Base-by-base conservation (phyloP, 2,888 invertebrate genomes). In the Leptura quadrifasciata region DNA sequence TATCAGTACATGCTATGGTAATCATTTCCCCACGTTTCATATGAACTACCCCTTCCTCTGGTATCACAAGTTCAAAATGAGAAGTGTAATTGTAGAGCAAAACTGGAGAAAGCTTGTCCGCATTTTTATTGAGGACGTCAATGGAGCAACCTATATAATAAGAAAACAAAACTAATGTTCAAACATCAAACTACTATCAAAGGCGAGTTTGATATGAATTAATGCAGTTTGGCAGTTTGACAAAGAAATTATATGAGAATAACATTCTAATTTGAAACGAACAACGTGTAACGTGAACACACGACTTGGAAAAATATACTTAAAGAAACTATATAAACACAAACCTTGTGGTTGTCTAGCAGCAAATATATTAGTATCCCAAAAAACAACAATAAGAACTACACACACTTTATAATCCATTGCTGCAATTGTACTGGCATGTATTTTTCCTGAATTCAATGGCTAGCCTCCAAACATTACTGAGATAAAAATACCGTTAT, bases 1-100 rank as follows among this genome's bases (percentile, higher is more conserved):
- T 74, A 75, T 83, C 83, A 5, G 87, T 84, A 74, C 87, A 88
- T 17, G 83, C 57, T 12, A 88, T 71, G 6, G 80, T 76, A 12
- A 87, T 76, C 17, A 80, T 79, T 75, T 86, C 80, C 1, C 82
- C 84, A 2, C 64, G 27, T 58, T 76, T 80, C 52, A 87, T 75
- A 24, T 73, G 55, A 68, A 87, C 77, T 9, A 71, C 73, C 31
- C 86, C 85, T 20, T 81, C 74, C 39, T 82, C 68, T 15, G 88
- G 87, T 64, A 84, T 74, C 20, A 84, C 78, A 18, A 87, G 71
- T 18, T 78, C 76, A 69, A 80, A 84, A 15, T 78, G 74, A 10
- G 79, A 78, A 0, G 83, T 82, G 9, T 68, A 54, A 68, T 86
- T 86, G 21, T 70, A 76, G 54, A 86, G 54, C 21, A 84, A 78